A percentile compares a stretch with the other conserved stretches of the same genome.
Evolutionary conservation across 2,888 invertebrate species (phyloP).

Genomic region (Orthonevra nobilis): DNA sequence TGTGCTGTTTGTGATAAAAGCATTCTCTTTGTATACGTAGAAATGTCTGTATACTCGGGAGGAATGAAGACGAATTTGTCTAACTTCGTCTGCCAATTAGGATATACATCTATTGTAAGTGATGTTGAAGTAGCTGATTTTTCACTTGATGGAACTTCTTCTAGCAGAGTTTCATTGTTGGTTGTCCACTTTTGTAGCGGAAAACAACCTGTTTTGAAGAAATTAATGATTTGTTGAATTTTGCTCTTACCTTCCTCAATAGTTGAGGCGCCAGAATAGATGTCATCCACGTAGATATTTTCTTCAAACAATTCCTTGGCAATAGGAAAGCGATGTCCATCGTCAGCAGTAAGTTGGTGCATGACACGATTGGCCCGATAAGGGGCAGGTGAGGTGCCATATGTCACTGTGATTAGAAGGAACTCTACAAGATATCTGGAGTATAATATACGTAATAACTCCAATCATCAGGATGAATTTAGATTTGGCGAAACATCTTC

Average conservation of each 20-base stretch:
- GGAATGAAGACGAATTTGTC: conserved; percentile 34
- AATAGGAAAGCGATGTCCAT: conserved; percentile 3
- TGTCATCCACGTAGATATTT: conserved; percentile 22
- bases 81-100: conserved; percentile 22
- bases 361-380: conserved; percentile 11
- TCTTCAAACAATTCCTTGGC: conserved; percentile 4
- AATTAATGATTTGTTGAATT: conserved; percentile 15
- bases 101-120: conserved; percentile 6
- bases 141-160: neutral
- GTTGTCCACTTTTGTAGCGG: conserved; percentile 30
- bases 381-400: conserved; percentile 28
- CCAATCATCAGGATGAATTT: conserved; percentile 21
- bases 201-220: conserved; percentile 26
- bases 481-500: conserved; percentile 29
- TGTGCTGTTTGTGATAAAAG: conserved; percentile 8
- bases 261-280: conserved; percentile 10
- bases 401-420: conserved; percentile 16
- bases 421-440: conserved; percentile 7
- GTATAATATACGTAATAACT: conserved; percentile 38
- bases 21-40: conserved; percentile 13
- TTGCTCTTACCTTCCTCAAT: conserved; percentile 14
- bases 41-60: neutral
- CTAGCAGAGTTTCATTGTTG: conserved; percentile 6
- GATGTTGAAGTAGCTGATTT: conserved; percentile 1
- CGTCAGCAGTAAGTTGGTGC: conserved; percentile 25